phyloP scores from a whole-genome alignment of 2,113 vertebrate species.

The Promerops cafer region DNA sequence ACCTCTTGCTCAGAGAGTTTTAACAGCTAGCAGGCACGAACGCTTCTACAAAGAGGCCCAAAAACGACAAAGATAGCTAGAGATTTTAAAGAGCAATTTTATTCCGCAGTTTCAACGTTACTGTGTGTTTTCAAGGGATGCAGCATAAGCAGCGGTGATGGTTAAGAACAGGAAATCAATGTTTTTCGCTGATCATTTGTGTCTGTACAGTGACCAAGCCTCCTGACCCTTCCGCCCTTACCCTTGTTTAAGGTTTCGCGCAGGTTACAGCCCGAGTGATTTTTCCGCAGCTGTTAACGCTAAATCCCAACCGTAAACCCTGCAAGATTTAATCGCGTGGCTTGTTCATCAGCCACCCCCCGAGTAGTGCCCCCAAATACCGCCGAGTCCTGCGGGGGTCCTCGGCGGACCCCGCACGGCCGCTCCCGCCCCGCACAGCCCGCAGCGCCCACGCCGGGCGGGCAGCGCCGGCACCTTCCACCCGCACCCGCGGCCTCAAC shows the following conservation, averaged over 20 bases:
- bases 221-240: background rate
- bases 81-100: background rate
- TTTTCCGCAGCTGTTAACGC: background rate
- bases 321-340: background rate
- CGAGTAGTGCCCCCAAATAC: rapidly evolving
- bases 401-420: rapidly evolving
- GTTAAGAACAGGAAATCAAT: rapidly evolving
- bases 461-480: background rate
- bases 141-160: rapidly evolving
- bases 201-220: rapidly evolving
- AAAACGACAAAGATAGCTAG: background rate
- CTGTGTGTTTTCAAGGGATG: background rate
- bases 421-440: background rate
- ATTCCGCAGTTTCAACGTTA: background rate
- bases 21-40: background rate
- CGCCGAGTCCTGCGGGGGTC: background rate
- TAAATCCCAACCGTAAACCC: background rate
- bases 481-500: background rate
- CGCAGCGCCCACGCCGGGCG: background rate
- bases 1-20: background rate
- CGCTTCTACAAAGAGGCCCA: background rate
- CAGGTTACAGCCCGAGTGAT: background rate
- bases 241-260: background rate
- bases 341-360: rapidly evolving
- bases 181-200: background rate